Evolutionary conservation across 2,797 vertebrate species (phyloP), one percentile per base, ranked within the genome.

Genomic region (Alca torda): DNA sequence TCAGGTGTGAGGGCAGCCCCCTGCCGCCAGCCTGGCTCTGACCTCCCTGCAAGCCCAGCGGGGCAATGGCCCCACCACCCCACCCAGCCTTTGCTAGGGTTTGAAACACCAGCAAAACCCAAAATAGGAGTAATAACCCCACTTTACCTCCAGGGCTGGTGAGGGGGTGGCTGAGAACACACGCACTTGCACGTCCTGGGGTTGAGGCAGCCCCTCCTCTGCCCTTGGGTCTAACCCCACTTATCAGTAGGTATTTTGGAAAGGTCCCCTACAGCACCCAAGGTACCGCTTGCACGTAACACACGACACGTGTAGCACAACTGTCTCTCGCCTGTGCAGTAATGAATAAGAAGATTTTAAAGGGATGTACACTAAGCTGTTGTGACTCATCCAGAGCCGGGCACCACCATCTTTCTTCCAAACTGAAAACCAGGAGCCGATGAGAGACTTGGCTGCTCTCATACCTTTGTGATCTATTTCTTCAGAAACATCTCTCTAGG

Each of bases 281-380:
- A 56, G 33, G n/a, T 14, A 28, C 18, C n/a, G 10, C 8, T 35
- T 31, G 56, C 14, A 46, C 0, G 0, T 37, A 79, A 57, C 0
- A 4, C 18, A n/a, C 4, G 21, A 48, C 56, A 77, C 6, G 1
- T 57, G 84, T 39, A n/a, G 39, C 25, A 45, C 43, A 26, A 2
- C 1, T 35, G 28, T n/a, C 51, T 73, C 53, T 76, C 1, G 0
- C 8, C 68, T 45, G 54, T 11, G 12, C 26, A 26, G 41, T 21
- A 43, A 57, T 8, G 23, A 70, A 31, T 61, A 56, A 78, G 65
- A 86, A 72, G 79, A 72, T 81, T 96, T 93, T 59, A 37, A 28
- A 90, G 51, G 45, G 46, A 45, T 19, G 80, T 93, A 11, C 33
- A 64, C n/a, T 85, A 77, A 87, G 68, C 60, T 50, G 23, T 10